Conservation (phyloP, 2,113 vertebrate genomes). For the Phyllopteryx taeniolatus region DNA sequence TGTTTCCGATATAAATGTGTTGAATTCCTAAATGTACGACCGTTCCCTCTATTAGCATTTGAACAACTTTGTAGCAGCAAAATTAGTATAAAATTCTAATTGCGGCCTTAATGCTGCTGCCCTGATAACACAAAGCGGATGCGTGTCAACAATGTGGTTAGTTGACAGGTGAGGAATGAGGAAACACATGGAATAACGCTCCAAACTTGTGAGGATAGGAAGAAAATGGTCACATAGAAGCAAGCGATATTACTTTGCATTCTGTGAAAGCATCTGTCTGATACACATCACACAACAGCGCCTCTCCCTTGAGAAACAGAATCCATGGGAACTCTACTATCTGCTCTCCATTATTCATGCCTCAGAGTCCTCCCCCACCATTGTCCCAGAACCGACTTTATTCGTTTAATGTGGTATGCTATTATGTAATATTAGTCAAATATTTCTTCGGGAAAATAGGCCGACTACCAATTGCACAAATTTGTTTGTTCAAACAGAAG, state of each 20-base stretch:
- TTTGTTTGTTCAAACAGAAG: background rate
- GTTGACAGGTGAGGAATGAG: slow-evolving; percentile 16
- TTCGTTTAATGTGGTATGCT: slow-evolving; percentile 16
- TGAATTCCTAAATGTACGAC: background rate
- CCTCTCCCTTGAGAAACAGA: background rate
- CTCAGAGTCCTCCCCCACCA: slow-evolving; percentile 1
- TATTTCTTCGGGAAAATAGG: background rate
- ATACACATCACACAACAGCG: background rate
- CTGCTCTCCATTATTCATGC: slow-evolving; percentile 1
- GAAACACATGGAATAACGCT: slow-evolving; percentile 19
- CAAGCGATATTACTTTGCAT: slow-evolving; percentile 9
- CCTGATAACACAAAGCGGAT: background rate
- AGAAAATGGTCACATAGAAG: background rate
- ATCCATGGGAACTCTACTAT: background rate
- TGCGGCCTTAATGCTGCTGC: background rate
- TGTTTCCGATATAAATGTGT: background rate
- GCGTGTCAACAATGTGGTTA: slow-evolving; percentile 21
- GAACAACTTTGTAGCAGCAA: background rate
- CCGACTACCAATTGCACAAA: background rate
- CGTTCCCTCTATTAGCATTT: background rate
- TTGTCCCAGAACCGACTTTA: background rate
- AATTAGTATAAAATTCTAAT: background rate
- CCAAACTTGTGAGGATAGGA: background rate
- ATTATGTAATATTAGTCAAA: background rate
- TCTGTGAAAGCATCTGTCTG: background rate